Base-by-base conservation (phyloP, 2,113 vertebrate species). In the Apistogramma diplotaenia region DNA sequence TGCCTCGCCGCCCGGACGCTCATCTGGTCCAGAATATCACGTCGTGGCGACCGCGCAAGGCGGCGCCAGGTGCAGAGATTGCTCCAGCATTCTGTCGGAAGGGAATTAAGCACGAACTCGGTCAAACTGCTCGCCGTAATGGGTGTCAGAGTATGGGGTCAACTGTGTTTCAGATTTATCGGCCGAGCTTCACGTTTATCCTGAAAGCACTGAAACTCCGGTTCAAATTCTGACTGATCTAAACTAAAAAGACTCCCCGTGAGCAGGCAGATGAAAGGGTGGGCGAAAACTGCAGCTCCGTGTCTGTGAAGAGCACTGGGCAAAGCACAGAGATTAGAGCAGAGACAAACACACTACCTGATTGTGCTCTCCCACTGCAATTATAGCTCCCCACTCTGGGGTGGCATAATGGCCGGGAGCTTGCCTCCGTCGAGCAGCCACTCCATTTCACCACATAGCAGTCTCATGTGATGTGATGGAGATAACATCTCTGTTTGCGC, bases 351-450 rank as follows among this genome's bases (percentile, higher is more conserved):
- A 60, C 87, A 71, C 18, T 5, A 83, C 79, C 82, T 82, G 84
- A 91, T 87, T 90, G 77, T 87, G 59, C 71, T 86, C 72, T 82
- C 74, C 77, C 79, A 23, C 83, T 84, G 85, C 90, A 91, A 85
- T 88, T 90, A 92, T 56, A 80, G 84, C 83, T 79, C 78, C 53
- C 35, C 19, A 21, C 88, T 88, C 78, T 8, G 55, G 43, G 85
- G 76, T n/a, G 79, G 81, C 43, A 59, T 89, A 56, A 91, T 88
- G 87, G 85, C 83, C 62, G 19, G 10, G 16, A 86, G 88, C 85
- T 79, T 71, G 85, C 57, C 75, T 78, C 61, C 8, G 53, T 85
- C 25, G 37, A 79, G 85, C 65, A 86, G 78, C 87, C 76, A 43
- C 85, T 91, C 87, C 78, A 87, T 83, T 86, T 88, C 83, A 33